These are phyloP conservation scores for Falcaria lacertinaria DNA, from an alignment of 2,888 invertebrate species.

Conservation along the genomic window DNA sequence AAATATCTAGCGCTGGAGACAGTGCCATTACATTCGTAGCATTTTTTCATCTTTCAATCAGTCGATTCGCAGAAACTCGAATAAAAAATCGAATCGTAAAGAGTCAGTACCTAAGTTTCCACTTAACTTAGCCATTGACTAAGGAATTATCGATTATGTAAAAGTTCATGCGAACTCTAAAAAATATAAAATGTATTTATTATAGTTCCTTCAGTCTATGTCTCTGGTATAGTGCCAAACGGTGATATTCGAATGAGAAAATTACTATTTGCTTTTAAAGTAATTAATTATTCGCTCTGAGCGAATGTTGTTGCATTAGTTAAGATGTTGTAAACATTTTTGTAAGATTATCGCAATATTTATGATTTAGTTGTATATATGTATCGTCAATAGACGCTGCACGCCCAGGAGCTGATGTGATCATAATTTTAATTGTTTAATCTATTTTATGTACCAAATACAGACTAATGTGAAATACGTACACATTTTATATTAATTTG, in stretches of 20 bases:
- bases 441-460: slow-evolving; percentile 11
- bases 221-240: slow-evolving; percentile 49
- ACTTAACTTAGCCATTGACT: slow-evolving; percentile 35
- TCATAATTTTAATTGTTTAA: slow-evolving; percentile 44
- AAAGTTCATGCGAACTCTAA: slow-evolving; percentile 1
- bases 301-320: slow-evolving; percentile 52
- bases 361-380: slow-evolving; percentile 46
- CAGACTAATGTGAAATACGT: slow-evolving; percentile 4
- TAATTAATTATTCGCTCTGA: slow-evolving; percentile 51
- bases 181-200: background rate
- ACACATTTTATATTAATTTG: slow-evolving; percentile 10
- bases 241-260: slow-evolving; percentile 52
- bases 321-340: slow-evolving; percentile 30
- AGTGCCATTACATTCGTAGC: slow-evolving; percentile 28
- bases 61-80: slow-evolving; percentile 29
- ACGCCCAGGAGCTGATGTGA: slow-evolving; percentile 62
- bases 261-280: slow-evolving; percentile 33
- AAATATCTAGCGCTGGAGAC: slow-evolving; percentile 8
- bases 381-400: slow-evolving; percentile 46
- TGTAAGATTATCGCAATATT: slow-evolving; percentile 49
- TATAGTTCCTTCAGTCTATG: slow-evolving; percentile 33
- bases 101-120: slow-evolving; percentile 7
- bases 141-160: slow-evolving; percentile 10
- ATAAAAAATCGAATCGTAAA: slow-evolving; percentile 11
- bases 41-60: slow-evolving; percentile 17